A percentile compares a stretch with the other conserved stretches of the same genome.
Conservation (phyloP, 2,797 vertebrate genomes). For the Uromys caudimaculatus region DNA sequence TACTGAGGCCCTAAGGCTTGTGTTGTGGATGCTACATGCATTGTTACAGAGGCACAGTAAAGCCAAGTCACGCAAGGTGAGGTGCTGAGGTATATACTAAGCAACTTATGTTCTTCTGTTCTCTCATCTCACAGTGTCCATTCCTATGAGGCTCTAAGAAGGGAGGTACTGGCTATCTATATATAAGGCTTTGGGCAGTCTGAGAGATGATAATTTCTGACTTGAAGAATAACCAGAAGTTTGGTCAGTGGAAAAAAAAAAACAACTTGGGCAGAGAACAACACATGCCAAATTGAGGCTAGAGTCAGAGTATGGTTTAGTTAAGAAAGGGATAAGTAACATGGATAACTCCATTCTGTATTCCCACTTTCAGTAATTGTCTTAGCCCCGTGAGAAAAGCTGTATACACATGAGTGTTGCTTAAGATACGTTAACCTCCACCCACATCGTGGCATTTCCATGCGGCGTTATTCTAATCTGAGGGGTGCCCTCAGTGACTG, state of each 20-base stretch:
- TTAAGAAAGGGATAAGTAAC: conserved; percentile 18
- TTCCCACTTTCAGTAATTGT: conserved; percentile 1
- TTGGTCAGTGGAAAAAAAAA: conserved; percentile 1
- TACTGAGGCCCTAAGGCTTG: not conserved
- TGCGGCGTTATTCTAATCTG: not conserved
- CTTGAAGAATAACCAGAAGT: conserved; percentile 35
- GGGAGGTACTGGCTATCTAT: not conserved
- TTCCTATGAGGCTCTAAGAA: not conserved
- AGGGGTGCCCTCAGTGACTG: not conserved
- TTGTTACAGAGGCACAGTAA: not conserved
- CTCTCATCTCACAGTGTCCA: not conserved
- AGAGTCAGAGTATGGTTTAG: not conserved
- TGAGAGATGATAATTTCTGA: not conserved
- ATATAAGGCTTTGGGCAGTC: not conserved
- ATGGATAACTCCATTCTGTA: not conserved
- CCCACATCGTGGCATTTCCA: not conserved
- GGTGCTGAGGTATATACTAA: not conserved
- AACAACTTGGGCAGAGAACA: conserved; percentile 18
- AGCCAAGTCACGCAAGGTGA: not conserved
- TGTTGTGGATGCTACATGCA: not conserved
- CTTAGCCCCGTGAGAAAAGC: conserved; percentile 14
- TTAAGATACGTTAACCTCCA: not conserved
- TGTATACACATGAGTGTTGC: not conserved
- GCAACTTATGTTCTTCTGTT: not conserved
- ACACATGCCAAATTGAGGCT: not conserved